phyloP scores from a whole-genome alignment of 1,140 invertebrate genomes.

The Drosophila obscura region DNA sequence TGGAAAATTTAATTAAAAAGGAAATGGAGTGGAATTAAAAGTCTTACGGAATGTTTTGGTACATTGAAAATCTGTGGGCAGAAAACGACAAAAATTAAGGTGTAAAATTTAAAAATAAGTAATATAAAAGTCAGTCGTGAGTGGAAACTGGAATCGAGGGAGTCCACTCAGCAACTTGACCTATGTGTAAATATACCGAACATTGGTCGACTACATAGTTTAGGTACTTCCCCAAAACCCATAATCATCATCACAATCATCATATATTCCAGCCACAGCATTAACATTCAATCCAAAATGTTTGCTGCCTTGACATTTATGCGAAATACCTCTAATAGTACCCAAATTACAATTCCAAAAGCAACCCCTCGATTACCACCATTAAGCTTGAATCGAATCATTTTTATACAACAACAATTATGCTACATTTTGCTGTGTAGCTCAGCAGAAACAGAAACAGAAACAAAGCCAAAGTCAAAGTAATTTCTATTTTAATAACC shows the following conservation, averaged over 20 bases:
- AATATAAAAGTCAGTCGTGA: no score
- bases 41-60: no score
- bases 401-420: constrained; percentile 36
- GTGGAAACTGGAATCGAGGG: no score
- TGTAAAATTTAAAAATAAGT: no score
- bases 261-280: constrained; percentile 11
- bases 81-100: no score
- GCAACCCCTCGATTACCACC: constrained; percentile 25
- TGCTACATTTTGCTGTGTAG: constrained; percentile 7
- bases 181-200: no score
- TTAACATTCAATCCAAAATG: neutral
- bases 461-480: constrained; percentile 39
- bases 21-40: no score
- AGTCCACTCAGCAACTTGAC: neutral
- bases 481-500: constrained; percentile 47
- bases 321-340: constrained; percentile 22
- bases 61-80: no score
- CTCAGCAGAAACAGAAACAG: no score
- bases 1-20: constrained; percentile 5
- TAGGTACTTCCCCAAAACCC: neutral
- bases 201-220: no score
- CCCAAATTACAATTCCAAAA: constrained; percentile 32
- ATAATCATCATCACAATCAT: constrained; percentile 25
- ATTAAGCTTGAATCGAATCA: constrained; percentile 41
- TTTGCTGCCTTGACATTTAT: constrained; percentile 40